Percentiles rank a stretch among this genome's conserved stretches.
phyloP scores from a whole-genome alignment of 2,888 invertebrate genomes.

The Mystacides longicornis region DNA sequence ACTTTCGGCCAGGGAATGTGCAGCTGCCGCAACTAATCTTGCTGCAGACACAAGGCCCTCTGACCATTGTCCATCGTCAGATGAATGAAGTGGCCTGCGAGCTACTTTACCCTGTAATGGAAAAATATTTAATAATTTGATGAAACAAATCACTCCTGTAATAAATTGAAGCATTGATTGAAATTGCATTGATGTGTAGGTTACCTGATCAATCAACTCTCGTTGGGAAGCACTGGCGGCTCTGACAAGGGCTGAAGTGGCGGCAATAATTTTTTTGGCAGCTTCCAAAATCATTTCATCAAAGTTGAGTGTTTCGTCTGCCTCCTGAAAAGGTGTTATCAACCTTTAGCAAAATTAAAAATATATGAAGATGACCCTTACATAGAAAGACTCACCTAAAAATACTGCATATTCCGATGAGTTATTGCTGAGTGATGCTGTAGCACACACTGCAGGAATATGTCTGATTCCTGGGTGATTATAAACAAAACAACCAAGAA shows the following conservation, averaged over 20 bases:
- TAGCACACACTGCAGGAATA: conserved; percentile 77
- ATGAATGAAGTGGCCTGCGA: conserved; percentile 71
- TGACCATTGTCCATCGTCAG: conserved; percentile 97
- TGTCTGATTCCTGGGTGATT: conserved; percentile 99
- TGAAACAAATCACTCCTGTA: neutral
- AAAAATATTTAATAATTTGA: neutral
- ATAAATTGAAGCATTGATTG: too few relatives aligned
- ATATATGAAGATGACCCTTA: too few relatives aligned
- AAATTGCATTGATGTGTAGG: too few relatives aligned
- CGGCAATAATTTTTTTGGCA: conserved; percentile 94
- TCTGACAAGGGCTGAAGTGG: conserved; percentile 92
- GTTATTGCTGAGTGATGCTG: too few relatives aligned
- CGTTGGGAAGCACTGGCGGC: conserved; percentile 96
- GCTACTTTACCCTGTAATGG: conserved; percentile 83
- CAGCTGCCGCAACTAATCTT: conserved; percentile 91
- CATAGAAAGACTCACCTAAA: too few relatives aligned
- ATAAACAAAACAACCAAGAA: conserved; percentile 94
- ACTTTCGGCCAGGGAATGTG: conserved; percentile 94
- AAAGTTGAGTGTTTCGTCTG: conserved; percentile 92
- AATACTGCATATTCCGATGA: too few relatives aligned
- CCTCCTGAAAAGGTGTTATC: conserved; percentile 66
- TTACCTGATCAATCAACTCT: conserved; percentile 79
- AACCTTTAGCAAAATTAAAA: too few relatives aligned
- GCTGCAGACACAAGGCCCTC: conserved; percentile 95
- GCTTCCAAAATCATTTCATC: conserved; percentile 99